Evolutionary conservation across 1,140 invertebrate species (phyloP).

Genomic region (Neodiprion virginianus): DNA sequence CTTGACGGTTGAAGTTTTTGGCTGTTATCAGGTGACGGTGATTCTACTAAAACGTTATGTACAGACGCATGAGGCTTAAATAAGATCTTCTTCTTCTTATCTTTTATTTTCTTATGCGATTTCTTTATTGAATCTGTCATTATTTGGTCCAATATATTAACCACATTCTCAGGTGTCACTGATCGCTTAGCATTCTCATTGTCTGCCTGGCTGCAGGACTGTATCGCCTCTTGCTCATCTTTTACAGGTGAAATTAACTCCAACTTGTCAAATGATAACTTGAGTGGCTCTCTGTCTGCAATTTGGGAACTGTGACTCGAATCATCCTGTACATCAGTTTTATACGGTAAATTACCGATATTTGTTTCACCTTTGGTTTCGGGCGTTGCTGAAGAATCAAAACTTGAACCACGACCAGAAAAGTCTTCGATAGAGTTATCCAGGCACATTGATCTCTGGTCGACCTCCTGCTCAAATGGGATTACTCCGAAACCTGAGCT

Average conservation of each 20-base stretch:
- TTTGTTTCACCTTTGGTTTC: background rate
- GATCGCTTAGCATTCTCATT: conserved; percentile 1
- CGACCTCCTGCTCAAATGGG: background rate
- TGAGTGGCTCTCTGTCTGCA: background rate
- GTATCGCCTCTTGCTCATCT: background rate
- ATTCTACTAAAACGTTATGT: conserved; percentile 23
- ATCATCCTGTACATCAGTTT: conserved; percentile 9
- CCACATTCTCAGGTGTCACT: conserved; percentile 46
- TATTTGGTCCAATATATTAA: conserved; percentile 39
- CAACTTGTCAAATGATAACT: background rate
- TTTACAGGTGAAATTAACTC: background rate
- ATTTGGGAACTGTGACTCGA: no score
- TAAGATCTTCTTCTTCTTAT: conserved; percentile 41
- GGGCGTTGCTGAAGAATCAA: background rate
- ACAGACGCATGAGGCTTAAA: conserved; percentile 30
- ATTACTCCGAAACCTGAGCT: background rate
- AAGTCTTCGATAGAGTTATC: background rate
- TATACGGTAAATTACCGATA: background rate
- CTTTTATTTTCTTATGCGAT: conserved; percentile 51
- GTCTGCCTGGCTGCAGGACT: no score
- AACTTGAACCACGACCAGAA: background rate
- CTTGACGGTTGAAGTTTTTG: background rate
- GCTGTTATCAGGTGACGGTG: conserved; percentile 17
- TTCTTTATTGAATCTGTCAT: conserved; percentile 51
- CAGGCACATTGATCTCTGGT: background rate